Conservation (phyloP, 2,113 vertebrate species). For the Aramus guarauna region DNA sequence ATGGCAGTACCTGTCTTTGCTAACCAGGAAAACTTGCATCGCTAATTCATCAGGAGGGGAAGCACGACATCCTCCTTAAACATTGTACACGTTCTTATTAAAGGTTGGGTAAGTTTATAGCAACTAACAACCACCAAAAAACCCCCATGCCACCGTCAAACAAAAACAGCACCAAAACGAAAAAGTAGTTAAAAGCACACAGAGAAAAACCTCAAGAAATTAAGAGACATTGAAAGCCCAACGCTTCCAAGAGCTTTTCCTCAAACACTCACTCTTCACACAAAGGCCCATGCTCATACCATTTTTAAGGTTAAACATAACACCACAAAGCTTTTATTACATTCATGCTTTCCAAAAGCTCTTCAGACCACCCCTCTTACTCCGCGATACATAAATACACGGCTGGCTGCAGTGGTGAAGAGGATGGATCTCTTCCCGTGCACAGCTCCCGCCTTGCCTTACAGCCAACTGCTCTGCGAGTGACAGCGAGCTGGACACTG, state of each 20-base stretch:
- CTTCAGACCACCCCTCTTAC: background rate
- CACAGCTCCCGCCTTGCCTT: background rate
- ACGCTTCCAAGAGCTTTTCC: background rate
- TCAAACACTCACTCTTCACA: background rate
- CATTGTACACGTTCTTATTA: background rate
- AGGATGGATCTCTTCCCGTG: background rate
- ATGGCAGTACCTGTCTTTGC: background rate
- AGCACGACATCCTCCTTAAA: background rate
- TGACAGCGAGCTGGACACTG: background rate
- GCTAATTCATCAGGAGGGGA: background rate
- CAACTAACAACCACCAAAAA: background rate
- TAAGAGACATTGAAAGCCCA: background rate
- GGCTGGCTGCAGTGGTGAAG: fast-evolving
- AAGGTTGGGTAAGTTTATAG: background rate
- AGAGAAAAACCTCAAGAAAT: background rate
- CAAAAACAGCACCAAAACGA: fast-evolving
- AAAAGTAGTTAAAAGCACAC: background rate
- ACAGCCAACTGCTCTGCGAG: background rate
- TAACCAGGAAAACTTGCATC: fast-evolving
- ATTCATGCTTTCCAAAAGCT: background rate
- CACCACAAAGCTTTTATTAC: background rate
- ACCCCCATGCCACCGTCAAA: background rate
- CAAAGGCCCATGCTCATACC: background rate
- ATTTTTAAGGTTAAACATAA: background rate
- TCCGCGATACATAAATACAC: background rate